Base-by-base conservation (phyloP, 2,888 invertebrate species). In the Teinopalpus imperialis region DNA sequence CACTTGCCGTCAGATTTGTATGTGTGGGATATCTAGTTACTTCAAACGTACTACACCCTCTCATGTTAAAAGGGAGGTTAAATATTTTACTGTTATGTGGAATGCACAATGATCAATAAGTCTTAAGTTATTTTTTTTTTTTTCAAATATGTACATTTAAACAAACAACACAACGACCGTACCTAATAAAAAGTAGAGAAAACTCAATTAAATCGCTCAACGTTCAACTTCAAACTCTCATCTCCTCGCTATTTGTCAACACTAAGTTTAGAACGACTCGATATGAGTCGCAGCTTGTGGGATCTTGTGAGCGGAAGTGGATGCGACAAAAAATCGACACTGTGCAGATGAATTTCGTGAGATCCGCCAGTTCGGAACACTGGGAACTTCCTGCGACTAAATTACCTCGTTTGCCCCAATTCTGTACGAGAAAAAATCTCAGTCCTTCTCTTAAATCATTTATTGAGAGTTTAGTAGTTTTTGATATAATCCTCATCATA, bases 261-360 rank as follows among this genome's bases (percentile, higher is more conserved):
- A 45, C 39, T 32, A 21, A 39, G 36, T 45, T 45, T 39, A 13
- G 20, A 39, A 32, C 21, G 32, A 18, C 14, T 16, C 21, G n/a
- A 23, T 31, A 43, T 34, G 8, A 43, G 43, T 32, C 26, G 37
- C 44, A 45, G 39, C 44, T 45, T 45, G 44, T 45, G 44, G 44
- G 44, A 45, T 26, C 44, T 32, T 39, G 36, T 24, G 23, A 39
- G 24, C 37, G 44, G 44, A 45, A 45, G 32, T 31, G 20, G 9
- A 6, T 26, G 9, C 18, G 43, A 39, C 44, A 45, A 45, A 45
- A 45, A 45, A 39, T 39, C 39, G 21, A 39, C 39, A 39, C 3
- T 13, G 31, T 12, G 14, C 39, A 39, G 39, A 45, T 45, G 44
- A 45, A 45, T 32, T 45, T 26, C 21, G 31, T 45, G 39, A 39